Evolutionary conservation across 2,888 invertebrate genomes (phyloP).

Genomic region (Limnephilus auricula): DNA sequence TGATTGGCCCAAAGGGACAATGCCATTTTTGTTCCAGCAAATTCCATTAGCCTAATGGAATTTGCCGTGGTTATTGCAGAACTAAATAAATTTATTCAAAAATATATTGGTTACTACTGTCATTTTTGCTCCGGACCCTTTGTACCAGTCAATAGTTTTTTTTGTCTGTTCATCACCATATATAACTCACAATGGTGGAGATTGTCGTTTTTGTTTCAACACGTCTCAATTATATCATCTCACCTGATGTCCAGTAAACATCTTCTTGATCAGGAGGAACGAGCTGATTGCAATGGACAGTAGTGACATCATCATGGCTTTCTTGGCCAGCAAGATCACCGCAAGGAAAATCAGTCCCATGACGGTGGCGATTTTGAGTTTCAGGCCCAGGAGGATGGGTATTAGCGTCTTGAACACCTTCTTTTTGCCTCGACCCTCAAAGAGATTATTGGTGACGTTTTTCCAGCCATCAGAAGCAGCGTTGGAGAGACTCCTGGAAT

Average conservation of each 20-base stretch:
- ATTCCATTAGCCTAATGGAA: no score
- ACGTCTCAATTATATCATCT: no score
- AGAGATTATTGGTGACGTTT: conserved; percentile 76
- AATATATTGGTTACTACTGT: no score
- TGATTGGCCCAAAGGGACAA: no score
- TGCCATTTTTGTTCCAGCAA: no score
- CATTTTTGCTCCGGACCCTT: no score
- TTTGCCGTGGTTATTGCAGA: no score
- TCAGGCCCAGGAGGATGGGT: conserved; percentile 79
- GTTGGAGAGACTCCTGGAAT: conserved; percentile 69
- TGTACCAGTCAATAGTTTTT: no score
- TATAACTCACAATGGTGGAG: no score
- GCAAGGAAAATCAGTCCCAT: conserved; percentile 78
- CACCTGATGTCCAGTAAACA: conserved; percentile 69
- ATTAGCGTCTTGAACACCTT: conserved; percentile 77
- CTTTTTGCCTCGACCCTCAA: conserved; percentile 80
- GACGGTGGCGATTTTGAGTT: conserved; percentile 78
- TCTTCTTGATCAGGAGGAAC: conserved; percentile 73
- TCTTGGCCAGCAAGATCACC: conserved; percentile 80
- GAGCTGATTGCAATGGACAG: conserved; percentile 79
- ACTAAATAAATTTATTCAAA: no score
- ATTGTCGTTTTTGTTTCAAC: no score
- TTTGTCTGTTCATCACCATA: no score
- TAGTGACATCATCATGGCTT: conserved; percentile 79
- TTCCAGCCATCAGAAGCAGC: conserved; percentile 78